phyloP scores from a whole-genome alignment of 2,888 invertebrate genomes.

The Leucophenga montana region DNA sequence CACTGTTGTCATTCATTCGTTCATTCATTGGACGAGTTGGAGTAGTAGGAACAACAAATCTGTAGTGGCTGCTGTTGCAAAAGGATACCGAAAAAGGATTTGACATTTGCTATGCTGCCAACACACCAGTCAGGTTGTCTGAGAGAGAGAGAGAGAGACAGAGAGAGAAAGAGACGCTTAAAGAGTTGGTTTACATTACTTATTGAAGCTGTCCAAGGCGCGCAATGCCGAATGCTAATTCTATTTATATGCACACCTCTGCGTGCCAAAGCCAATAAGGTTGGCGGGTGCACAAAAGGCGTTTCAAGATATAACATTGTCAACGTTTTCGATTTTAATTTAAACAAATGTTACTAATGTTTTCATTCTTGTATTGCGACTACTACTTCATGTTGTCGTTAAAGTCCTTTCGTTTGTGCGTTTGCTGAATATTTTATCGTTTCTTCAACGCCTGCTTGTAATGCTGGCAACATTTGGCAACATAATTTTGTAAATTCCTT shows the following conservation, averaged over 20 bases:
- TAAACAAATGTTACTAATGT: slow-evolving; percentile 64
- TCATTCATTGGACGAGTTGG: slow-evolving; percentile 3
- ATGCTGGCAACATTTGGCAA: slow-evolving; percentile 62
- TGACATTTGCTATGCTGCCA: slow-evolving; percentile 24
- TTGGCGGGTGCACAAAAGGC: too few species aligned
- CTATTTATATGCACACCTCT: slow-evolving; percentile 55
- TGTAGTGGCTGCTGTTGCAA: slow-evolving; percentile 33
- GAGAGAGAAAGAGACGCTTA: too few species aligned
- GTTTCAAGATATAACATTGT: slow-evolving; percentile 47
- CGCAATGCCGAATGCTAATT: slow-evolving; percentile 65
- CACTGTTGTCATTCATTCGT: too few species aligned
- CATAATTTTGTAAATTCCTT: slow-evolving; percentile 58
- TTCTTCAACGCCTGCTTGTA: too few species aligned
- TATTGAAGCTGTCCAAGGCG: too few species aligned
- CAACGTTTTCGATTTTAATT: slow-evolving; percentile 66
- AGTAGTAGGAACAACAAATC: background rate
- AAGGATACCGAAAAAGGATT: slow-evolving; percentile 43
- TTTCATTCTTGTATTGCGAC: slow-evolving; percentile 58
- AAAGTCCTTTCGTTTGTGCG: slow-evolving; percentile 38
- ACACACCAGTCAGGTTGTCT: background rate
- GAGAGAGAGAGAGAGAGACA: background rate
- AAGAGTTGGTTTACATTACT: too few species aligned
- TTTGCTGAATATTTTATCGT: slow-evolving; percentile 66
- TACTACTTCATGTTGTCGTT: slow-evolving; percentile 27
- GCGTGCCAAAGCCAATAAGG: slow-evolving; percentile 54